Evolutionary conservation across 1,140 invertebrate species (phyloP).

Genomic region (Neodiprion fabricii): DNA sequence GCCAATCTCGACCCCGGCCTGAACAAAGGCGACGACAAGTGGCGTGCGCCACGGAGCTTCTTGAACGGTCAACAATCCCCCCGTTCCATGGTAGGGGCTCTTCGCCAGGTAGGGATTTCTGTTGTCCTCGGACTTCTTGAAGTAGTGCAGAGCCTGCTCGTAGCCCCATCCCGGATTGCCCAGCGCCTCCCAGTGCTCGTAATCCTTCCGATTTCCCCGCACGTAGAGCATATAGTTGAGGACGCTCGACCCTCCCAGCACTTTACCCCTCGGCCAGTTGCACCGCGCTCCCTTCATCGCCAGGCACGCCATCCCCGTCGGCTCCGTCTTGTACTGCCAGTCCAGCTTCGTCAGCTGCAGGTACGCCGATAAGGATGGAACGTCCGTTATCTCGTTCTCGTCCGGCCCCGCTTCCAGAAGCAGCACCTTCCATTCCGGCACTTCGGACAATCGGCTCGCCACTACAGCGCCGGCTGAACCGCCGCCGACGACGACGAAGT

Average conservation of each 20-base stretch:
- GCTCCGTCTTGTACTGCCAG: constrained; percentile 92
- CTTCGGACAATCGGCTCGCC: constrained; percentile 87
- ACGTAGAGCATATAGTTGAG: constrained; percentile 97
- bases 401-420: constrained; percentile 92
- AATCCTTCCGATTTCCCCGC: constrained; percentile 83
- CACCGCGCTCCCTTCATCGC: constrained; percentile 76
- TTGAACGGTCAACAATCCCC: constrained; percentile 82
- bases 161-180: constrained; percentile 93
- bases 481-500: constrained; percentile 88
- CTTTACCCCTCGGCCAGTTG: constrained; percentile 86
- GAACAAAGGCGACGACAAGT: constrained; percentile 80
- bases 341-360: constrained; percentile 87
- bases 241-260: constrained; percentile 88
- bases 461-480: constrained; percentile 94
- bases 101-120: constrained; percentile 79
- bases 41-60: constrained; percentile 86
- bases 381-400: constrained; percentile 89
- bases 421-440: constrained; percentile 80
- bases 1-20: constrained; percentile 86
- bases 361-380: constrained; percentile 86
- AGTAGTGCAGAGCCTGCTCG: constrained; percentile 85
- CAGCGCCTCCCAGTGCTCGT: constrained; percentile 86
- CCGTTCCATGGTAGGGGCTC: constrained; percentile 75
- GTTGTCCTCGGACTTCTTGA: constrained; percentile 89
- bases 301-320: constrained; percentile 81